phyloP scores from a whole-genome alignment of 1,140 invertebrate genomes.

The Cataglyphis hispanica region DNA sequence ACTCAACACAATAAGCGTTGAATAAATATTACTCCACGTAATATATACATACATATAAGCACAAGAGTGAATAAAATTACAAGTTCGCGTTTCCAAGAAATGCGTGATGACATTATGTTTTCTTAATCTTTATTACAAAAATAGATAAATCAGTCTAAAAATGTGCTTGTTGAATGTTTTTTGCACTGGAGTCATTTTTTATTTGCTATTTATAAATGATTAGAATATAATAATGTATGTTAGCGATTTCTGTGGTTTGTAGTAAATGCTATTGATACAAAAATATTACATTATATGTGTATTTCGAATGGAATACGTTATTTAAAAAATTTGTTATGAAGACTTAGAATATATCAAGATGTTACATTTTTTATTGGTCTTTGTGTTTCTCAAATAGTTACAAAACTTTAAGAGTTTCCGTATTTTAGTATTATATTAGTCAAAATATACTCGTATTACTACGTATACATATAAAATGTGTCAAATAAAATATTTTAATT shows the following conservation, averaged over 20 bases:
- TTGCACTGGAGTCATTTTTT: neutral
- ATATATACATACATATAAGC: neutral
- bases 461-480: too few species aligned
- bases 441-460: too few species aligned
- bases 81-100: slow-evolving; percentile 4
- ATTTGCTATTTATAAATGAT: neutral
- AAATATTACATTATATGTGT: too few species aligned
- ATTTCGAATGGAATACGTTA: too few species aligned
- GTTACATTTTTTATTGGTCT: too few species aligned
- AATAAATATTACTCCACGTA: neutral
- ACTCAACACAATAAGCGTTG: neutral
- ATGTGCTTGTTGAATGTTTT: neutral
- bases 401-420: too few species aligned
- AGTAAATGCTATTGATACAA: too few species aligned
- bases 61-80: neutral
- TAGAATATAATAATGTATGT: neutral
- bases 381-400: too few species aligned
- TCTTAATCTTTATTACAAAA: neutral
- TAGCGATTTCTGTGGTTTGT: neutral
- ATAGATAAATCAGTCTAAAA: neutral
- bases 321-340: too few species aligned
- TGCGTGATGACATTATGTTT: neutral
- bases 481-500: too few species aligned
- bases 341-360: too few species aligned
- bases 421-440: too few species aligned